Conservation (phyloP, 2,888 invertebrate genomes). For the Fragum whitleyi region DNA sequence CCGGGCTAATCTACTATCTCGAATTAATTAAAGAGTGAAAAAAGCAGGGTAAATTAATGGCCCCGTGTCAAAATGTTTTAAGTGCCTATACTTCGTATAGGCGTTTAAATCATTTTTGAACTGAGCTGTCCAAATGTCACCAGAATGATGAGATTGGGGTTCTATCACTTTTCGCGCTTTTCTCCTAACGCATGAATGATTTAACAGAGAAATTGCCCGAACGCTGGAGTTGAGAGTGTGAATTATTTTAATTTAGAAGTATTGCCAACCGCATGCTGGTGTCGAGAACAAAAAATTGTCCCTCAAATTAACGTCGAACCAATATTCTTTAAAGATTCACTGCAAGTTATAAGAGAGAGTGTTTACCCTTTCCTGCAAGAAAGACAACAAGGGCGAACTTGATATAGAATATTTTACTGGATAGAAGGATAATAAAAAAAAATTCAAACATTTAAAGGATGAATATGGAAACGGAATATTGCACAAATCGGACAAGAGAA, state of each 20-base stretch:
- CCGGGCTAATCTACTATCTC: constrained; percentile 43
- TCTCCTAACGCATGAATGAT: constrained; percentile 40
- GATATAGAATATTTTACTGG: no score
- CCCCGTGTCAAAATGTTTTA: no score
- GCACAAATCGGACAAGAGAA: no score
- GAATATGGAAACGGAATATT: no score
- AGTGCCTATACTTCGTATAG: no score
- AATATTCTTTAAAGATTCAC: no score
- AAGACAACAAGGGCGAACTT: no score
- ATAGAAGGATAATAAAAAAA: no score
- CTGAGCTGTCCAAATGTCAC: constrained; percentile 9
- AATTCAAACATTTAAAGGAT: no score
- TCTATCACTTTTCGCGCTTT: constrained; percentile 36
- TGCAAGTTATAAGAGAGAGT: no score
- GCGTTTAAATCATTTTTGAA: no score
- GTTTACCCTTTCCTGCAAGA: no score
- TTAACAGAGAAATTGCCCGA: constrained; percentile 24
- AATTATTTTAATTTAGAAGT: constrained; percentile 27
- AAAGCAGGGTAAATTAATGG: constrained; percentile 12
- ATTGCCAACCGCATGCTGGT: constrained; percentile 13
- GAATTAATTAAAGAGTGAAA: constrained; percentile 57
- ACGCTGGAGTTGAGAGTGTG: constrained; percentile 16
- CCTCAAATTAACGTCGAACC: not conserved
- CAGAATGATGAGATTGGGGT: constrained; percentile 17
- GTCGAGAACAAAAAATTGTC: not conserved